These are phyloP conservation scores for Gymnogyps californianus DNA, from an alignment of 2,113 vertebrate species.

Conservation along the genomic window DNA sequence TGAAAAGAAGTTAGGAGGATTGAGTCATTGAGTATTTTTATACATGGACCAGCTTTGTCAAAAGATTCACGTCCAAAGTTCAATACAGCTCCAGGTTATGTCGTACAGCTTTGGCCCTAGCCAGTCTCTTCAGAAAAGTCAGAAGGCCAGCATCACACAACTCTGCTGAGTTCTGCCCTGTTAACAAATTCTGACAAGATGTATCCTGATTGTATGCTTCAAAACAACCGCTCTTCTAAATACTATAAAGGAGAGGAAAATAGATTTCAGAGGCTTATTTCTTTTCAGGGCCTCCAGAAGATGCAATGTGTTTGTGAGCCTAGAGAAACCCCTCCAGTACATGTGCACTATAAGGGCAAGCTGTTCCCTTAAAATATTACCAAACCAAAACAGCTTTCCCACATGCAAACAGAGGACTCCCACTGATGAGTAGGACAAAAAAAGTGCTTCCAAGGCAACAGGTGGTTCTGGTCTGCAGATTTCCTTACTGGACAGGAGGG, in stretches of 20 bases:
- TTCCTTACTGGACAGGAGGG: background rate
- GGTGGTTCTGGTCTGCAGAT: background rate
- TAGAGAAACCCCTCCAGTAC: background rate
- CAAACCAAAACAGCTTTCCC: background rate
- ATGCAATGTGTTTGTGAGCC: background rate
- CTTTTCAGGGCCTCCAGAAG: background rate
- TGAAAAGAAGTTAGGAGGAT: constrained; percentile 4
- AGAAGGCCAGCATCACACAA: background rate
- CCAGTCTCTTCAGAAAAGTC: background rate
- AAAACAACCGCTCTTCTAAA: background rate
- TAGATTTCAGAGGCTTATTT: background rate
- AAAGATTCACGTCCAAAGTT: background rate
- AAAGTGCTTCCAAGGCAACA: background rate
- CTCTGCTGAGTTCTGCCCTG: background rate
- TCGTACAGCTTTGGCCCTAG: fast-evolving
- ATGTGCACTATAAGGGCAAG: background rate
- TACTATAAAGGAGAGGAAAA: background rate
- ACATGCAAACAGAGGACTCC: background rate
- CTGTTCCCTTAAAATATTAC: background rate
- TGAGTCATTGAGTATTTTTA: constrained; percentile 53
- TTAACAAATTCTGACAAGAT: background rate
- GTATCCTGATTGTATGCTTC: background rate
- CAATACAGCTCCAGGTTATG: background rate
- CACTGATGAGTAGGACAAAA: background rate
- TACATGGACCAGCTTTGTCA: background rate